Evolutionary conservation across 2,113 vertebrate species (phyloP), one percentile per base, ranked within the genome.

Genomic region (Hemiprocne comata): DNA sequence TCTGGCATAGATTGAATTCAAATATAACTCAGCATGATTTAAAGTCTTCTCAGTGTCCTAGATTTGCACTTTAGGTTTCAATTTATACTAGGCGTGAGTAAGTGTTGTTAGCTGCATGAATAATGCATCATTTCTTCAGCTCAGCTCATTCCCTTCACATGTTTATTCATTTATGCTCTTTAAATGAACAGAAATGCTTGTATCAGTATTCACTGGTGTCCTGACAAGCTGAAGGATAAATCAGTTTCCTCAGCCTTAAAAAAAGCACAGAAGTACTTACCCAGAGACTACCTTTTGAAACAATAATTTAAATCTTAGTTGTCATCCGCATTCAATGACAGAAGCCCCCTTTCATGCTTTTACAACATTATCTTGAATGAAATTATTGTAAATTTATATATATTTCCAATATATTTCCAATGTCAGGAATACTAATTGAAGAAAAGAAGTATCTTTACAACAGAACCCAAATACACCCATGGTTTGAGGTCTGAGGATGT

Each of bases 151-250:
- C 54, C 7, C 67, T 76, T 78, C 51, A 61, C 62, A 55, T 92
- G 74, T 85, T 94, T 96, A 93, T 97, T 96, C 79, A 86, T 83
- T 94, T 86, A 50, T n/a, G 8, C 61, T 89, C 69, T 79, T 97
- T 85, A 96, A 95, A 67, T 70, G 75, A 94, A 70, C 58, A 65
- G 46, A 86, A 84, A 69, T 72, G 17, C 70, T 73, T 6, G 0
- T 69, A 31, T 81, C 42, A 13, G 34, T 86, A 69, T 85, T 84
- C 85, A 53, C 58, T 71, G 81, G 10, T 85, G 72, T 82, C 90
- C 90, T 84, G 50, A 87, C 67, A 82, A 88, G 61, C 65, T 77
- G 33, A 48, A 34, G 61, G 38, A 65, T 11, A 36, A 51, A 83
- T 38, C 48, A 20, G 53, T 75, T 94, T 79, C 29, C 54, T 89